These are phyloP conservation scores for Coenobita brevimanus DNA, from an alignment of 1,140 invertebrate genomes.

Conservation along the genomic window DNA sequence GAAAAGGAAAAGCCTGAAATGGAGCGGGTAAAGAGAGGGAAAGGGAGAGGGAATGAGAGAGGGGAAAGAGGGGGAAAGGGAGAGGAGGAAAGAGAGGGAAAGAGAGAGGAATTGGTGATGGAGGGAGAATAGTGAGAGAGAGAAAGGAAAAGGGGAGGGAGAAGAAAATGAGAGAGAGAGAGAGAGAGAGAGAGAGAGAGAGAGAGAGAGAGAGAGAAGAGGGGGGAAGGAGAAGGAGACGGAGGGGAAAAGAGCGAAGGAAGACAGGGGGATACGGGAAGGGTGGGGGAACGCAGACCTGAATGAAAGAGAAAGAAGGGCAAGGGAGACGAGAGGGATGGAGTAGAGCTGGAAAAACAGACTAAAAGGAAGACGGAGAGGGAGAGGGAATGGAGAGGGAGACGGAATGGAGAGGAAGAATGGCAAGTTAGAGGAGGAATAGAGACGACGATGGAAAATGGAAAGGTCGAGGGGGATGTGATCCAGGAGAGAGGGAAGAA, in stretches of 20 bases:
- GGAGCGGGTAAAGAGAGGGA: background rate
- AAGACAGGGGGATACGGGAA: background rate
- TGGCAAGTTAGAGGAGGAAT: background rate
- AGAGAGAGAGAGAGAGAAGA: background rate
- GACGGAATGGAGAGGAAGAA: background rate
- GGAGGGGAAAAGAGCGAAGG: background rate
- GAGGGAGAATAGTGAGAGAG: background rate
- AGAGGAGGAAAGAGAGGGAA: background rate
- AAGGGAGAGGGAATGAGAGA: background rate
- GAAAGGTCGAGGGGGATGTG: background rate
- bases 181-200: background rate
- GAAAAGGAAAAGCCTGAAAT: background rate
- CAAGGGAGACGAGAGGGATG: no score
- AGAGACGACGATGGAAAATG: background rate
- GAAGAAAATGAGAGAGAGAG: conserved; percentile 35
- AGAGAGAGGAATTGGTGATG: background rate
- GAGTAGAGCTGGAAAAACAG: no score
- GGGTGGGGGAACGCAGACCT: background rate
- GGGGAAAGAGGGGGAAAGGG: background rate
- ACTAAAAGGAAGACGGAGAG: background rate
- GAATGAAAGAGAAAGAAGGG: background rate
- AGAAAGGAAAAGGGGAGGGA: background rate
- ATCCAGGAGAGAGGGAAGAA: background rate
- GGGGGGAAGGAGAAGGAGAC: background rate
- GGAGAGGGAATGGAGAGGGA: background rate